A percentile compares a stretch with the other conserved stretches of the same genome.
Conservation (phyloP, 2,888 invertebrate genomes). For the Epistrophe eligans region DNA sequence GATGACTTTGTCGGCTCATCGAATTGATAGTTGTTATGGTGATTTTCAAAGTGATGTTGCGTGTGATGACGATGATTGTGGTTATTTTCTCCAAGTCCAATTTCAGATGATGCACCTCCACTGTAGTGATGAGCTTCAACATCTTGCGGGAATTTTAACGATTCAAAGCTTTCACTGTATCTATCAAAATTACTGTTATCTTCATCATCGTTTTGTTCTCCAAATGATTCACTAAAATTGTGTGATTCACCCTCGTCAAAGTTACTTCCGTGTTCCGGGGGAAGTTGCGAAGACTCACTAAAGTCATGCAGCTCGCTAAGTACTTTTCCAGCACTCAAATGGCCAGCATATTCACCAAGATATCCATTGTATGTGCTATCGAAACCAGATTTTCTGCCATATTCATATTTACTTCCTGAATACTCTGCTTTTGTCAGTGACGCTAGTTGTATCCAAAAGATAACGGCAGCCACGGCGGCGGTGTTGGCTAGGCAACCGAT, state of each 20-base stretch:
- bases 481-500: constrained; percentile 11
- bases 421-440: constrained; percentile 43
- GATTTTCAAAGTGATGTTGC: constrained; percentile 21
- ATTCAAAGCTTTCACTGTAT: constrained; percentile 45
- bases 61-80: constrained; percentile 1
- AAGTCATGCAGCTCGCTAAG: constrained; percentile 54
- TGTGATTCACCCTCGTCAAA: constrained; percentile 47
- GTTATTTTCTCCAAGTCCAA: constrained; percentile 8
- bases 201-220: constrained; percentile 43
- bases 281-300: constrained; percentile 35
- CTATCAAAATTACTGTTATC: constrained; percentile 37
- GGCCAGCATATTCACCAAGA: constrained; percentile 63
- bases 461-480: constrained; percentile 5
- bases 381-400: constrained; percentile 49
- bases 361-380: constrained; percentile 52
- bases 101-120: constrained; percentile 14
- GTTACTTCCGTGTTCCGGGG: constrained; percentile 69
- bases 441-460: constrained; percentile 48
- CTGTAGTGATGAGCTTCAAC: constrained; percentile 62
- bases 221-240: constrained; percentile 34
- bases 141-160: constrained; percentile 61
- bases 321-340: constrained; percentile 57
- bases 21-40: constrained; percentile 48
- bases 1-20: constrained; percentile 14
- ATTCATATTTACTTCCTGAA: constrained; percentile 59